Percentiles rank a stretch among this genome's conserved stretches.
These are phyloP conservation scores for Onthophagus sagittarius DNA, from an alignment of 2,888 invertebrate species.

Conservation along the genomic window DNA sequence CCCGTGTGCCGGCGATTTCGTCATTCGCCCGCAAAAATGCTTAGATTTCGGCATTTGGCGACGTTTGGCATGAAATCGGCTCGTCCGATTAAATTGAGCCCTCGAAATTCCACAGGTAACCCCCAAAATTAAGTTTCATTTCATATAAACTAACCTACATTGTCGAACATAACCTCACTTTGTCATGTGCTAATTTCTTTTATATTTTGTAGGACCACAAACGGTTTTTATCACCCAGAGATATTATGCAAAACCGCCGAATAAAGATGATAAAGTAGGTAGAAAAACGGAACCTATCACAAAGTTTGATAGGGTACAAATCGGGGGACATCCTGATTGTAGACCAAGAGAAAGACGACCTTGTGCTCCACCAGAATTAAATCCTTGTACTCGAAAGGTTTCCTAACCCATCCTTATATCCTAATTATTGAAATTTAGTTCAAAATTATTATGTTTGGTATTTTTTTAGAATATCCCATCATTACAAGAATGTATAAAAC, in stretches of 20 bases:
- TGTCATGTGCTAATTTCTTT: conserved; percentile 18
- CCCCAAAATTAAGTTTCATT: neutral
- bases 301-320: conserved; percentile 15
- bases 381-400: conserved; percentile 19
- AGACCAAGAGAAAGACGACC: conserved; percentile 22
- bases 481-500: conserved; percentile 30
- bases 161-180: conserved; percentile 13
- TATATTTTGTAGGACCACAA: conserved; percentile 7
- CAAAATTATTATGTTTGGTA: neutral
- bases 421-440: neutral
- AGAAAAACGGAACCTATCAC: conserved; percentile 23
- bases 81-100: conserved; percentile 18
- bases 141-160: neutral
- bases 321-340: conserved; percentile 17
- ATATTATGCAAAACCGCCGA: conserved; percentile 24
- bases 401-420: neutral
- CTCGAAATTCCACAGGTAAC: conserved; percentile 23
- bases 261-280: conserved; percentile 21
- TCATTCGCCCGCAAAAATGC: conserved; percentile 29
- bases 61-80: conserved; percentile 25
- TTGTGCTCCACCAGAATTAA: conserved; percentile 23
- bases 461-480: conserved; percentile 28
- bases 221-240: conserved; percentile 21
- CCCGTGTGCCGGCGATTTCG: conserved; percentile 24
- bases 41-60: conserved; percentile 27